Evolutionary conservation across 2,113 vertebrate species (phyloP).

Genomic region (Eurypyga helias): DNA sequence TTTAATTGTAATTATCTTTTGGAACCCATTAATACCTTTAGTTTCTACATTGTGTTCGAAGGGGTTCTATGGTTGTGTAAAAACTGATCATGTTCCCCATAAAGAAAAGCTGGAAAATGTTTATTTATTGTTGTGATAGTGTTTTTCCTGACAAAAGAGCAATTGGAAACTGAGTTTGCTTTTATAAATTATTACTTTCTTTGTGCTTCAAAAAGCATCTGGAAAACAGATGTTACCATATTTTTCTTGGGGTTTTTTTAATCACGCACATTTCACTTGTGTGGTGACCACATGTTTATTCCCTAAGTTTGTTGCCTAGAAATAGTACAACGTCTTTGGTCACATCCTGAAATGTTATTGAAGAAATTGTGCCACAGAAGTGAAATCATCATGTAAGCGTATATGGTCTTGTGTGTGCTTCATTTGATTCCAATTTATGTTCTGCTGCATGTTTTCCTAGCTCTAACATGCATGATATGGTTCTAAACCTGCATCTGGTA

Average conservation of each 20-base stretch:
- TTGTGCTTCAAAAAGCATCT: not conserved
- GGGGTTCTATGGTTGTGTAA: not conserved
- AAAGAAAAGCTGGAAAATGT: not conserved
- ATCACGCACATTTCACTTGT: not conserved
- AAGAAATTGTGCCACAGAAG: not conserved
- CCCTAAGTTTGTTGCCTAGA: not conserved
- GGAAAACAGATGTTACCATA: not conserved
- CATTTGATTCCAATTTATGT: not conserved
- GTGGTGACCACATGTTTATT: not conserved
- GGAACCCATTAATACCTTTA: not conserved
- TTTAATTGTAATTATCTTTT: not conserved
- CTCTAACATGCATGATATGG: not conserved
- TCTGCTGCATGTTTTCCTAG: not conserved
- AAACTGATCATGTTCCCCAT: not conserved
- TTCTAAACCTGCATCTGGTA: not conserved
- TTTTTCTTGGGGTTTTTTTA: not conserved
- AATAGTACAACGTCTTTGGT: not conserved
- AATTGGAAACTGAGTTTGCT: not conserved
- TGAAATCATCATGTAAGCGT: not conserved
- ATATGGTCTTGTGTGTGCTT: not conserved
- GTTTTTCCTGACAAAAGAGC: not conserved
- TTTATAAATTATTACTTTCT: not conserved
- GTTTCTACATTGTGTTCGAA: not conserved
- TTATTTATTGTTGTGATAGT: not conserved
- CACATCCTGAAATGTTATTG: not conserved